phyloP scores from a whole-genome alignment of 1,140 invertebrate species.

The Cepaea nemoralis region DNA sequence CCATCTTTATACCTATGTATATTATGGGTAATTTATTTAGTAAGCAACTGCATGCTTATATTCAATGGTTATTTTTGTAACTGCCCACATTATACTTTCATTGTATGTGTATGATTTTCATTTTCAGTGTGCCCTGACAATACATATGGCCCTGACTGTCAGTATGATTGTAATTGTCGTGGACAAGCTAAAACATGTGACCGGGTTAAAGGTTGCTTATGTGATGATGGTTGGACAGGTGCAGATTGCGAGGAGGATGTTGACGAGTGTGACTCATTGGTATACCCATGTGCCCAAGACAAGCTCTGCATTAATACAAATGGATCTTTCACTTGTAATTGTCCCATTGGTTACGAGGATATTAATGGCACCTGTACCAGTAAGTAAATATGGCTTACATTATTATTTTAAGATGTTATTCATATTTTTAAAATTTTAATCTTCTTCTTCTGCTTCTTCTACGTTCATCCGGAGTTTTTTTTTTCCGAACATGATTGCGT shows the following conservation, averaged over 20 bases:
- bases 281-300: slow-evolving; percentile 75
- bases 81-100: too few relatives aligned
- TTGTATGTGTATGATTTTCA: background rate
- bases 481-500: too few relatives aligned
- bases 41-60: too few relatives aligned
- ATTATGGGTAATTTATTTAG: too few relatives aligned
- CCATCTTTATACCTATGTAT: too few relatives aligned
- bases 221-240: slow-evolving; percentile 33
- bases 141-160: slow-evolving; percentile 37
- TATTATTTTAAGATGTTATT: background rate
- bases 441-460: too few relatives aligned
- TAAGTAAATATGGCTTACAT: slow-evolving; percentile 19
- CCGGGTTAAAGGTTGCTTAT: slow-evolving; percentile 41
- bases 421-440: too few relatives aligned
- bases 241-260: slow-evolving; percentile 28
- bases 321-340: slow-evolving; percentile 81
- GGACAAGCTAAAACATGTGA: slow-evolving; percentile 29
- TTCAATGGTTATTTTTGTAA: too few relatives aligned
- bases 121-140: slow-evolving; percentile 7
- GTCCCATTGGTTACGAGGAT: slow-evolving; percentile 24
- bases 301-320: slow-evolving; percentile 84
- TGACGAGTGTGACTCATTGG: slow-evolving; percentile 32
- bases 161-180: slow-evolving; percentile 36
- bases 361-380: slow-evolving; percentile 5
- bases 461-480: too few relatives aligned